Conservation (phyloP, 2,797 vertebrate genomes). For the Enteromius viviparus region DNA sequence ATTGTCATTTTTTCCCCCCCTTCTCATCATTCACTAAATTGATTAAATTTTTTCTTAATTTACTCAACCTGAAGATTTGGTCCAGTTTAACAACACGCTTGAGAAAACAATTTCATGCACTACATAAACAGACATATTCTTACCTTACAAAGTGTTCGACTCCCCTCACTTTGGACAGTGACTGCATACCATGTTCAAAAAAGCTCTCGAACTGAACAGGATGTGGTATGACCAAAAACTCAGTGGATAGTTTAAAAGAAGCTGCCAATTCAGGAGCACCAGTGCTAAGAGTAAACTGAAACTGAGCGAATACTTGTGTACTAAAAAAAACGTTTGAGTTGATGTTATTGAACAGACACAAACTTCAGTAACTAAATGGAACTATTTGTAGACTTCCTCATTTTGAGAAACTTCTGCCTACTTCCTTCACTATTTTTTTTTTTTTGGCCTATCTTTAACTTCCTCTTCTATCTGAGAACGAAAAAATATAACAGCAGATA, state of each 20-base stretch:
- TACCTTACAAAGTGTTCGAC: constrained; percentile 50
- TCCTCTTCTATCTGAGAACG: constrained; percentile 69
- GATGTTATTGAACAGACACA: constrained; percentile 1
- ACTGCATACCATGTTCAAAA: constrained; percentile 61
- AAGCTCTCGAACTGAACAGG: constrained; percentile 57
- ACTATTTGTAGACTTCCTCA: constrained; percentile 76
- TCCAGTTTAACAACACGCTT: neutral
- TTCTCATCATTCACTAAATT: neutral
- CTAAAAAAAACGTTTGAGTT: neutral
- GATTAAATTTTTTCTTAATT: neutral
- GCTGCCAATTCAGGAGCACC: constrained; percentile 31
- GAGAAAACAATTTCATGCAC: neutral
- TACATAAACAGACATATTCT: constrained; percentile 6
- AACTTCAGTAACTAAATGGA: constrained; percentile 56
- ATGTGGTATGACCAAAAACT: constrained; percentile 60
- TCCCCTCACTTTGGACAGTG: constrained; percentile 44
- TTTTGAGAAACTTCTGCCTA: constrained; percentile 71
- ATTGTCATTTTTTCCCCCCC: too few relatives aligned
- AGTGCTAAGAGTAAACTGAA: constrained; percentile 29
- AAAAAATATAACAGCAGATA: constrained; percentile 62
- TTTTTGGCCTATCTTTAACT: constrained; percentile 65
- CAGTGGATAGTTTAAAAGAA: constrained; percentile 56
- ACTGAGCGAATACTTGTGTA: neutral
- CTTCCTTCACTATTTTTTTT: constrained; percentile 75
- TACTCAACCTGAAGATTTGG: neutral